A percentile compares a stretch with the other conserved stretches of the same genome.
Conservation (phyloP, 2,888 invertebrate genomes). For the Aplocera efformata region DNA sequence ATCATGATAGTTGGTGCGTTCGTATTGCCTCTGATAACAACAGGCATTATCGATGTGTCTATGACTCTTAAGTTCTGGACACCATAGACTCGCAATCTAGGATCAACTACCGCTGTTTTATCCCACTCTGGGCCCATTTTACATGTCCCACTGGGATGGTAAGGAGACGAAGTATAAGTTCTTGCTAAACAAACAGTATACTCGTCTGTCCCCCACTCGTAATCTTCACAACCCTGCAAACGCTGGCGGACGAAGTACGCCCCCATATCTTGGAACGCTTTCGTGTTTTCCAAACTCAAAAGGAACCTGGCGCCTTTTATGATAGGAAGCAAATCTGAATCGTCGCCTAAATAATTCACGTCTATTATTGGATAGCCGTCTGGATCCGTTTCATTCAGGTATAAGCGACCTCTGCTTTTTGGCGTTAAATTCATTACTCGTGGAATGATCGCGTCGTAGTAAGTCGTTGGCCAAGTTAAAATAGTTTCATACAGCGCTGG, state of each 20-base stretch:
- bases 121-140: slow-evolving; percentile 80
- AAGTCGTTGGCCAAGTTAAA: slow-evolving; percentile 72
- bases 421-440: slow-evolving; percentile 81
- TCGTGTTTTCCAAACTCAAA: slow-evolving; percentile 76
- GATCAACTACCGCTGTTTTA: slow-evolving; percentile 83
- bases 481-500: slow-evolving; percentile 49
- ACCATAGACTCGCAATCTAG: slow-evolving; percentile 84
- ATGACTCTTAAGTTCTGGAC: slow-evolving; percentile 81
- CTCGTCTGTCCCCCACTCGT: slow-evolving; percentile 79
- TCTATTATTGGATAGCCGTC: slow-evolving; percentile 84
- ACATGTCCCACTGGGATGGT: slow-evolving; percentile 62
- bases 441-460: slow-evolving; percentile 79
- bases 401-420: slow-evolving; percentile 80
- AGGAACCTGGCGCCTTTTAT: slow-evolving; percentile 81
- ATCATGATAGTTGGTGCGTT: slow-evolving; percentile 91
- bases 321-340: slow-evolving; percentile 80
- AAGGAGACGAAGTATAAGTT: slow-evolving; percentile 77
- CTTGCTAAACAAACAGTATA: slow-evolving; percentile 83
- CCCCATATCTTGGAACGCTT: slow-evolving; percentile 78
- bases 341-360: slow-evolving; percentile 82
- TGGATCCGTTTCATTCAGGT: slow-evolving; percentile 83
- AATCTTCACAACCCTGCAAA: slow-evolving; percentile 79
- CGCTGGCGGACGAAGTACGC: slow-evolving; percentile 74
- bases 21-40: slow-evolving; percentile 87
- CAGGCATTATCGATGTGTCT: slow-evolving; percentile 91